Conservation (phyloP, 1,140 invertebrate genomes). For the Theocolax elegans region DNA sequence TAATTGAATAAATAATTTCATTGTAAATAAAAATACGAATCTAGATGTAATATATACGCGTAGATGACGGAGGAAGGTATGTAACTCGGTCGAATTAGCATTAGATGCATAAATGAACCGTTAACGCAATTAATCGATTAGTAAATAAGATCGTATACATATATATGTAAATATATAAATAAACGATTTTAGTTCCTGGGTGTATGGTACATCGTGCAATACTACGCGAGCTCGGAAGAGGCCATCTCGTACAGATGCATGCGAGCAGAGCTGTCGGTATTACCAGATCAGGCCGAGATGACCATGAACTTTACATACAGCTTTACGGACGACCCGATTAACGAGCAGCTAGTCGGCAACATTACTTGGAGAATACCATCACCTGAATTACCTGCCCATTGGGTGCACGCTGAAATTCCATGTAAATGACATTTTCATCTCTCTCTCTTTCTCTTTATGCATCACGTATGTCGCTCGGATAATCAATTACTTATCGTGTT, state of each 20-base stretch:
- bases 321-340: slow-evolving; percentile 83
- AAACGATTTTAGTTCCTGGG: slow-evolving; percentile 82
- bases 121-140: too few species aligned
- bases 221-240: slow-evolving; percentile 88
- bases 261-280: slow-evolving; percentile 78
- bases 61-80: too few species aligned
- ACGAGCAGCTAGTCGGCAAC: slow-evolving; percentile 82
- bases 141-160: too few species aligned
- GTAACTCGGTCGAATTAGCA: too few species aligned
- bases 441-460: too few species aligned
- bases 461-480: too few species aligned
- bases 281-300: slow-evolving; percentile 67
- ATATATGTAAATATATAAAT: too few species aligned
- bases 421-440: slow-evolving; percentile 73
- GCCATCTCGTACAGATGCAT: slow-evolving; percentile 84
- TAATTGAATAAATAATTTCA: neutral
- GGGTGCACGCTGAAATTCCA: slow-evolving; percentile 84
- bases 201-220: slow-evolving; percentile 85
- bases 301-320: slow-evolving; percentile 90
- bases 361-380: slow-evolving; percentile 87
- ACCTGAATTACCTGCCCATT: slow-evolving; percentile 78
- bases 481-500: too few species aligned
- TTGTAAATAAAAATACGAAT: neutral
- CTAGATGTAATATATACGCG: too few species aligned
- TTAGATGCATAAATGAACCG: too few species aligned